These are phyloP conservation scores for Neostethus bicornis DNA, from an alignment of 2,797 vertebrate species.

Conservation along the genomic window DNA sequence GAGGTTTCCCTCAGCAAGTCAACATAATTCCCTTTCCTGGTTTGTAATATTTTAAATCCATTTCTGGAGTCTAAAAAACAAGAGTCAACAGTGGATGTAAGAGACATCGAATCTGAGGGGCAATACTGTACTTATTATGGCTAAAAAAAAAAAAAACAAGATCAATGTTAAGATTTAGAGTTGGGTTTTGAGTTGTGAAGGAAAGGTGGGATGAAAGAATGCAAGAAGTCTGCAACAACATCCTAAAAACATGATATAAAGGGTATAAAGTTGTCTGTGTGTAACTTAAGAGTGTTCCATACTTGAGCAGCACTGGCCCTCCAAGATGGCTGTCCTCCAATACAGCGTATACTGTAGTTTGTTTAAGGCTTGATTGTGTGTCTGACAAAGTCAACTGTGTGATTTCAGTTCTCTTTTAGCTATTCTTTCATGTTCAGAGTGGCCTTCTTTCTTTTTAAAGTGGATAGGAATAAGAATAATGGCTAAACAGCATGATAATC, in stretches of 20 bases:
- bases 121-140: neutral
- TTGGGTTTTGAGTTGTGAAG: neutral
- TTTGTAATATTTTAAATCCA: neutral
- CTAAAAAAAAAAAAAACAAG: neutral
- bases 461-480: conserved; percentile 32
- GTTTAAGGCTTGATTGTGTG: conserved; percentile 93
- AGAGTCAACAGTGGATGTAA: neutral
- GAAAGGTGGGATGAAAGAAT: conserved; percentile 4
- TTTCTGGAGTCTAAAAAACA: neutral
- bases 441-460: conserved; percentile 52
- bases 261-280: conserved; percentile 10
- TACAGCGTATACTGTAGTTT: conserved; percentile 83
- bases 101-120: neutral
- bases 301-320: conserved; percentile 81
- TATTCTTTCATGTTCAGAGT: conserved; percentile 33
- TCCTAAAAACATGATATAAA: conserved; percentile 1
- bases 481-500: conserved; percentile 33
- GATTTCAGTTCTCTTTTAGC: conserved; percentile 54
- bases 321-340: conserved; percentile 94
- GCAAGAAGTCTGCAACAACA: neutral
- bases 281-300: conserved; percentile 23
- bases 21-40: conserved; percentile 22
- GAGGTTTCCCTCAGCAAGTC: conserved; percentile 21
- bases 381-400: conserved; percentile 79
- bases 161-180: neutral